A percentile compares a stretch with the other conserved stretches of the same genome.
Evolutionary conservation across 1,140 invertebrate species (phyloP).

Genomic region (Ganaspis sp.): DNA sequence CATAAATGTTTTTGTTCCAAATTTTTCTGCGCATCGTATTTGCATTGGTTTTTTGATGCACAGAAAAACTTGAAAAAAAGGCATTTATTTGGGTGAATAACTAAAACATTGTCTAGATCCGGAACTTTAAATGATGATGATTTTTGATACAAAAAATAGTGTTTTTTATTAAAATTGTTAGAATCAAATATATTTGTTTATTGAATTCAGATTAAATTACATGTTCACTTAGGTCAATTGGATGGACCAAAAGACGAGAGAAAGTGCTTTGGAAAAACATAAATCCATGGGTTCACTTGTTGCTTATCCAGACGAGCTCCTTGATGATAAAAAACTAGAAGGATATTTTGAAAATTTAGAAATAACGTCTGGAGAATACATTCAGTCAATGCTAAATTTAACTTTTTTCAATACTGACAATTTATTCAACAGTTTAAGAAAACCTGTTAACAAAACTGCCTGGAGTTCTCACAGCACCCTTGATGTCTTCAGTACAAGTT

Average conservation of each 20-base stretch:
- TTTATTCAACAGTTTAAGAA: conserved; percentile 85
- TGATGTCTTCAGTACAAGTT: conserved; percentile 90
- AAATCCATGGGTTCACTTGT: conserved; percentile 86
- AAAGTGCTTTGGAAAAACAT: conserved; percentile 84
- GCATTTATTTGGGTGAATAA: too few relatives aligned
- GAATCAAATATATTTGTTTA: too few relatives aligned
- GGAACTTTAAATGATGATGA: too few relatives aligned
- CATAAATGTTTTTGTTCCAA: too few relatives aligned
- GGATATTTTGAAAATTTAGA: conserved; percentile 86
- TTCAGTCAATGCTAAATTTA: conserved; percentile 85
- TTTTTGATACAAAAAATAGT: too few relatives aligned
- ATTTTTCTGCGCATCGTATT: too few relatives aligned
- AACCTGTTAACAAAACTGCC: conserved; percentile 89
- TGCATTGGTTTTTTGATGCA: too few relatives aligned
- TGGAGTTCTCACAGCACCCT: conserved; percentile 87
- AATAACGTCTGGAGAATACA: conserved; percentile 81
- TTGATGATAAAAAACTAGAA: conserved; percentile 85
- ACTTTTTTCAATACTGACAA: conserved; percentile 86
- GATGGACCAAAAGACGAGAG: conserved; percentile 91
- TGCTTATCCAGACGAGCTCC: conserved; percentile 89
- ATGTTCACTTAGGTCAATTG: conserved; percentile 87
- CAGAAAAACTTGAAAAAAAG: too few relatives aligned
- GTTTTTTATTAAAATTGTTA: too few relatives aligned
- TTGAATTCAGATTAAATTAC: too few relatives aligned
- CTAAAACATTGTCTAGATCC: too few relatives aligned